Base-by-base conservation (phyloP, 1,140 invertebrate genomes). In the Atta texana region DNA sequence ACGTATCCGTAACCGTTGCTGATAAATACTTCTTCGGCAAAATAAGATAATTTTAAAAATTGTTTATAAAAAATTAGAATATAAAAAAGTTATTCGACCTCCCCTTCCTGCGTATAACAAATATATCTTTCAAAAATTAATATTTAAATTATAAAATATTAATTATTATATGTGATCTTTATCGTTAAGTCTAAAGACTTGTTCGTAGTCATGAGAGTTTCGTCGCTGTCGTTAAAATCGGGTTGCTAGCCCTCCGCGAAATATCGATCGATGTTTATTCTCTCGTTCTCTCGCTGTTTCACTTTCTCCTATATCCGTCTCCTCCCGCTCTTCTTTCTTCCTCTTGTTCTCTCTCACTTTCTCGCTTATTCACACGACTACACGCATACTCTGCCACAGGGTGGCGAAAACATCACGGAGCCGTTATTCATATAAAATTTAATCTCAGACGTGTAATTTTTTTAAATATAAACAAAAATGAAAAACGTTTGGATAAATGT, bases 241-340 rank as follows among this genome's bases (percentile, higher is more conserved):
- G 75, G 72, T 69, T 84, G 72, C 66, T 77, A 86, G 88, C 80
- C 85, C 91, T 91, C 89, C 81, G 89, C 90, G 88, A 93, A 93
- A 94, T 94, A 94, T 94, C 93, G 93, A 94, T 92, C 93, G 92
- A 64, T 88, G 86, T 91, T 93, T 90, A 84, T 74, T 85, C 77
- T 80, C 80, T 61, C 63, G 84, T 80, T 77, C 81, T 74, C 64
- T 64, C 76, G 14, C 63, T 59, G 31, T 57, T 86, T 85, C 88
- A 86, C 71, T 80, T 72, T 71, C 81, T 64, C 61, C 53, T 28
- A 21, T 18, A 21, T 81, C 68, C 44, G 14, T 64, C 66, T 87
- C 68, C 80, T 51, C 28, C 74, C 72, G 72, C 55, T 59, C 34
- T 44, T 82, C 61, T 69, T 61, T 78, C 72, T 84, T 44, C 75